A percentile compares a stretch with the other conserved stretches of the same genome.
phyloP scores from a whole-genome alignment of 1,140 invertebrate genomes.

The Aphis craccivora region DNA sequence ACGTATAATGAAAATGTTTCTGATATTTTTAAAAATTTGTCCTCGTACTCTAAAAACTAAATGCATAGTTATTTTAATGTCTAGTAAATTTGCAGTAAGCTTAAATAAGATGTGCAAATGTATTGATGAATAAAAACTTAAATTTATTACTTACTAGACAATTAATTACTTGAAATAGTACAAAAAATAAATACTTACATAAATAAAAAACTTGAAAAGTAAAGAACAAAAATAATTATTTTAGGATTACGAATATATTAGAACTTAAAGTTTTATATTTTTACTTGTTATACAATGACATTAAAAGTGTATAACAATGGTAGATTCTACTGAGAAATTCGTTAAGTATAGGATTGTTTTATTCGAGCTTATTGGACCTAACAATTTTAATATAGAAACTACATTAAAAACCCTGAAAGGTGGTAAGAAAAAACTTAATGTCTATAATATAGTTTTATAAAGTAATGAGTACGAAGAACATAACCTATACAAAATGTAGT shows the following conservation, averaged over 20 bases:
- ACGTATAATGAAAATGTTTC: no score
- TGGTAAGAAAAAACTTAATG: not conserved
- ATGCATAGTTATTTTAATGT: not conserved
- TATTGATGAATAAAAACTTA: not conserved
- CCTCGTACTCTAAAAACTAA: not conserved
- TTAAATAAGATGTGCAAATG: not conserved
- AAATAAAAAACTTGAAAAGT: not conserved
- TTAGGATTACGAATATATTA: not conserved
- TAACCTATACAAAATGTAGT: not conserved
- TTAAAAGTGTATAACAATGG: not conserved
- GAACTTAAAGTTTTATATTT: not conserved
- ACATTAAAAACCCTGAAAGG: not conserved
- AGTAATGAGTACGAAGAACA: not conserved
- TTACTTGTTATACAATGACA: not conserved
- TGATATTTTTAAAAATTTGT: no score
- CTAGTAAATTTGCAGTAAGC: not conserved
- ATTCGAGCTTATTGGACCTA: not conserved
- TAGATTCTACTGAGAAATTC: not conserved
- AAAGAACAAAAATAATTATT: not conserved
- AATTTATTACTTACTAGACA: not conserved
- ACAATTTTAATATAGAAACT: not conserved
- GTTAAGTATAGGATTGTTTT: not conserved
- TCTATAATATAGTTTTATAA: slow-evolving; percentile 21
- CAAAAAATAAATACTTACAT: not conserved
- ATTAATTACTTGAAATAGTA: not conserved